These are phyloP conservation scores for Papilio xuthus DNA, from an alignment of 1,140 invertebrate species.

Conservation along the genomic window DNA sequence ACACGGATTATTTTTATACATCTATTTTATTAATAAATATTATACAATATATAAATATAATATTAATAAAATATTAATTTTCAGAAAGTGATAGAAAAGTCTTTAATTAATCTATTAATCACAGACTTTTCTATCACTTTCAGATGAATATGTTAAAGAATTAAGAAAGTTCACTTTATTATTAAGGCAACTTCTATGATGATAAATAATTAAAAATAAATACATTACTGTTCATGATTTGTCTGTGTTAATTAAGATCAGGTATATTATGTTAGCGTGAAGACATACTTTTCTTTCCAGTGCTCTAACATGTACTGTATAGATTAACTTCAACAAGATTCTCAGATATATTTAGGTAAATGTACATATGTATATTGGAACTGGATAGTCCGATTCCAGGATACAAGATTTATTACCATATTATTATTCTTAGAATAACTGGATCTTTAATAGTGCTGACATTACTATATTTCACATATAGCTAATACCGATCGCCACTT, in stretches of 20 bases:
- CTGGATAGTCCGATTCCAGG: background rate
- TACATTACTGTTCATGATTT: background rate
- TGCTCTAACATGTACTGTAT: conserved; percentile 43
- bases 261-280: background rate
- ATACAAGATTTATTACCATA: background rate
- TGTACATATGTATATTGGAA: background rate
- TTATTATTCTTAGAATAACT: background rate
- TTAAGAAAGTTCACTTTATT: too few species aligned
- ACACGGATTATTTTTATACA: background rate
- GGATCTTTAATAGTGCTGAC: background rate
- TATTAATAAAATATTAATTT: background rate
- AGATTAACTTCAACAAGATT: conserved; percentile 40
- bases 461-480: conserved; percentile 10
- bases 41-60: too few species aligned
- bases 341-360: background rate
- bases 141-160: background rate
- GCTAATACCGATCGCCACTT: conserved; percentile 20
- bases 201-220: background rate
- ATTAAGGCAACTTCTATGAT: background rate
- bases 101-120: background rate
- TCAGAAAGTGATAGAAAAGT: background rate
- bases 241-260: background rate
- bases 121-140: too few species aligned
- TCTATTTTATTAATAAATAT: too few species aligned
- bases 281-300: background rate